Conservation (phyloP, 2,888 invertebrate genomes). For the Eilema griseolum region DNA sequence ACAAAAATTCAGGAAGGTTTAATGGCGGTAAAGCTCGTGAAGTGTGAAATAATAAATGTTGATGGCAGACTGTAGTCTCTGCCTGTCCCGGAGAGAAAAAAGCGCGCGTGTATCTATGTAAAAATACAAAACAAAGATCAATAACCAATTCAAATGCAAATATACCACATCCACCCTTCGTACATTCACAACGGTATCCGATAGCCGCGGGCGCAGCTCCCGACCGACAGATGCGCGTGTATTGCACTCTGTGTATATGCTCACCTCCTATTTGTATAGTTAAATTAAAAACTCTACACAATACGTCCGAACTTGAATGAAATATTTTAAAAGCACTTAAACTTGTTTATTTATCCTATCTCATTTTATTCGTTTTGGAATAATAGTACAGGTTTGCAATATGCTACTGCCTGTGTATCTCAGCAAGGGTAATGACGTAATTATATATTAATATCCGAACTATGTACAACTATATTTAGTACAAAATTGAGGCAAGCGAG, state of each 20-base stretch:
- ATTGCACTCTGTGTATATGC: slow-evolving; percentile 24
- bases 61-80: too few relatives aligned
- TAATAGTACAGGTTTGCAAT: neutral
- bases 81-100: too few relatives aligned
- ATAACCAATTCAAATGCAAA: neutral
- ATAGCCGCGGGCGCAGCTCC: slow-evolving; percentile 49
- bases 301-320: slow-evolving; percentile 35
- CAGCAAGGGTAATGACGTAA: neutral
- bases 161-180: slow-evolving; percentile 28
- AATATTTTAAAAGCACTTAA: slow-evolving; percentile 23
- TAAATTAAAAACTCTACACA: slow-evolving; percentile 49
- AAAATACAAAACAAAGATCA: neutral
- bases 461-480: neutral
- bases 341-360: slow-evolving; percentile 23
- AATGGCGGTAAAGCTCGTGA: too few relatives aligned
- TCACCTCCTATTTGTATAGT: slow-evolving; percentile 47
- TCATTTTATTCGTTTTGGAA: slow-evolving; percentile 8
- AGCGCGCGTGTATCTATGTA: too few relatives aligned
- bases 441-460: neutral
- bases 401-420: neutral
- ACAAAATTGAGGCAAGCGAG: too few relatives aligned
- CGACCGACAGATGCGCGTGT: slow-evolving; percentile 49
- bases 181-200: slow-evolving; percentile 5
- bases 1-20: too few relatives aligned
- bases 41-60: too few relatives aligned